phyloP scores from a whole-genome alignment of 2,113 vertebrate species.

The Equus quagga region DNA sequence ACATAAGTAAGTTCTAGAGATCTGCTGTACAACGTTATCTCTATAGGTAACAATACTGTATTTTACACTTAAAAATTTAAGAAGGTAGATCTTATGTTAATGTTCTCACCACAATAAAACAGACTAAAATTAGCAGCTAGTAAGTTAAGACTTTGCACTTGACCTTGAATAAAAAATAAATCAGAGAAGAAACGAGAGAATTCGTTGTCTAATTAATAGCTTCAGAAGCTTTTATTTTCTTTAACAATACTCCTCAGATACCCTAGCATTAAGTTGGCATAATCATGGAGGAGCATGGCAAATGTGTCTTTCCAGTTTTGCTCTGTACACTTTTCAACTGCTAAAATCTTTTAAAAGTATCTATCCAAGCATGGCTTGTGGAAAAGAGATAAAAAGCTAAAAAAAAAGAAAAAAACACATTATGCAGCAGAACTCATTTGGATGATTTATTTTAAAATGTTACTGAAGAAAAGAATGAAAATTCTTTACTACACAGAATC shows the following conservation, averaged over 20 bases:
- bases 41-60: neutral
- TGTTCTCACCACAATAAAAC: neutral
- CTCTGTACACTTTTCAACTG: conserved; percentile 65
- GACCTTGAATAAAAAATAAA: conserved; percentile 66
- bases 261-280: conserved; percentile 59
- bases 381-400: conserved; percentile 63
- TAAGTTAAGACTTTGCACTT: conserved; percentile 50
- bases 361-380: conserved; percentile 68
- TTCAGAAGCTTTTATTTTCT: conserved; percentile 57
- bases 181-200: conserved; percentile 23
- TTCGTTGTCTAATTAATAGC: conserved; percentile 54
- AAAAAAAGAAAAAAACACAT: conserved; percentile 66
- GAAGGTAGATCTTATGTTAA: neutral
- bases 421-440: conserved; percentile 76
- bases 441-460: conserved; percentile 81
- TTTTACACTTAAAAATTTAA: neutral
- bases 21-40: too few species aligned
- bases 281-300: conserved; percentile 4
- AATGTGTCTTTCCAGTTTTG: conserved; percentile 52
- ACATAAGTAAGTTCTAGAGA: neutral
- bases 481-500: conserved; percentile 70
- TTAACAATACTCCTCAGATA: conserved; percentile 62
- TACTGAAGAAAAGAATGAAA: conserved; percentile 77
- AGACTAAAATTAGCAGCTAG: conserved; percentile 18
- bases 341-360: conserved; percentile 72